Evolutionary conservation across 2,113 vertebrate species (phyloP).

Genomic region (Anhinga anhinga): DNA sequence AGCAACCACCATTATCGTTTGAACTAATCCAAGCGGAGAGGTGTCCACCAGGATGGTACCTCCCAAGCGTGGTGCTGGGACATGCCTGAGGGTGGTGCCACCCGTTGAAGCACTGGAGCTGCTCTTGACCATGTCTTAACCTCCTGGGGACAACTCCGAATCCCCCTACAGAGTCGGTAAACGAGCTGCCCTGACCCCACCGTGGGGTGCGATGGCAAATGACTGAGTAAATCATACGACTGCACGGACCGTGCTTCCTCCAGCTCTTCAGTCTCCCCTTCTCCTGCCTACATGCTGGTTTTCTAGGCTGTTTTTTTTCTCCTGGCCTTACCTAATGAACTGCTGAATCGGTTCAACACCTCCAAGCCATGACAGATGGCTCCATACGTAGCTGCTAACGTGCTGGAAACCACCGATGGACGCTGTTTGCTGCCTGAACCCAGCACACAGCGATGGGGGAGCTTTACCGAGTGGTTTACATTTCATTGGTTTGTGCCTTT

Average conservation of each 20-base stretch:
- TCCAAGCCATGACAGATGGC: constrained; percentile 21
- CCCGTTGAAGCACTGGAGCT: not conserved
- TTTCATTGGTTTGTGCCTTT: not conserved
- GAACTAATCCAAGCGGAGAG: not conserved
- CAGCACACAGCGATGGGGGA: not conserved
- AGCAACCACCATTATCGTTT: not conserved
- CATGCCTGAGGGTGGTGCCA: not conserved
- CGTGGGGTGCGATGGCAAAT: accelerated
- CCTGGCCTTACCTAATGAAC: constrained; percentile 21
- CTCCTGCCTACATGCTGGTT: not conserved
- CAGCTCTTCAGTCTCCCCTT: not conserved
- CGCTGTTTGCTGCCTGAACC: not conserved
- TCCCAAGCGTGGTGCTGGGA: not conserved
- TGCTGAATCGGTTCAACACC: constrained; percentile 2
- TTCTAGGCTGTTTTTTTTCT: not conserved
- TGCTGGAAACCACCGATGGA: not conserved
- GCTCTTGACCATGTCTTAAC: not conserved
- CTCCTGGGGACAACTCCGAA: not conserved
- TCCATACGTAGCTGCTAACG: not conserved
- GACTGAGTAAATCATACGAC: not conserved
- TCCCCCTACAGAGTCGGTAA: not conserved
- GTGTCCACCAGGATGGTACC: not conserved
- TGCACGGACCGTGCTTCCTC: not conserved
- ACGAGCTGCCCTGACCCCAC: not conserved
- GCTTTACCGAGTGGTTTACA: not conserved